Evolutionary conservation across 2,888 invertebrate species (phyloP).

Genomic region (Drosophila mimetica): DNA sequence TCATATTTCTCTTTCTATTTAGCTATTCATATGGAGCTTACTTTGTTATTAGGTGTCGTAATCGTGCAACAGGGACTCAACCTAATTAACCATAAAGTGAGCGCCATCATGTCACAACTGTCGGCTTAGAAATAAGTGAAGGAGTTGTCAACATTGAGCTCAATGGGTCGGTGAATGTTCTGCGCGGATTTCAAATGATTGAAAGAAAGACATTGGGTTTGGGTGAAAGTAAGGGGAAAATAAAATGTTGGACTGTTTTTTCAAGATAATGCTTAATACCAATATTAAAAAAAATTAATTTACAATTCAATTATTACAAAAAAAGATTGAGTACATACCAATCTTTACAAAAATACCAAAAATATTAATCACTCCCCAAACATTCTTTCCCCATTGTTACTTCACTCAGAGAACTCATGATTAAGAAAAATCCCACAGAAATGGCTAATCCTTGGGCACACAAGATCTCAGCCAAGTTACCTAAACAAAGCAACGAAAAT

Average conservation of each 20-base stretch:
- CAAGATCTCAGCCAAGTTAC: conserved; percentile 33
- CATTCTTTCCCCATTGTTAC: conserved; percentile 24
- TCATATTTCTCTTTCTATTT: conserved; percentile 19
- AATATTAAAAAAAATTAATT: too few relatives aligned
- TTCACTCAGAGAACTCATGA: conserved; percentile 40
- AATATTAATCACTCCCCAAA: conserved; percentile 70
- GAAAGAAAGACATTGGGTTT: background rate
- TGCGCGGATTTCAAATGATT: conserved; percentile 8
- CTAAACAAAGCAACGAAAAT: conserved; percentile 38
- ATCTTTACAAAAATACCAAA: too few relatives aligned
- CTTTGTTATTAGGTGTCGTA: conserved; percentile 73
- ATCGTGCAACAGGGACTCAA: conserved; percentile 76
- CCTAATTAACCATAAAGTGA: conserved; percentile 76
- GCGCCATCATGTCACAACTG: conserved; percentile 79
- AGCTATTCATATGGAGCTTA: conserved; percentile 33
- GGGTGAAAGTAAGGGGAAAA: background rate
- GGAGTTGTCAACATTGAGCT: conserved; percentile 16
- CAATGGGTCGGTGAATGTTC: conserved; percentile 24
- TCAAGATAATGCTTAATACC: too few relatives aligned
- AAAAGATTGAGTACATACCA: too few relatives aligned
- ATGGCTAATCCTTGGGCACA: conserved; percentile 69
- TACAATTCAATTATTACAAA: too few relatives aligned
- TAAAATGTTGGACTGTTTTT: background rate
- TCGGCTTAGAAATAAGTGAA: conserved; percentile 61
- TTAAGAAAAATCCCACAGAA: conserved; percentile 67